Conservation (phyloP, 2,113 vertebrate genomes). For the Anarrhichthys ocellatus region DNA sequence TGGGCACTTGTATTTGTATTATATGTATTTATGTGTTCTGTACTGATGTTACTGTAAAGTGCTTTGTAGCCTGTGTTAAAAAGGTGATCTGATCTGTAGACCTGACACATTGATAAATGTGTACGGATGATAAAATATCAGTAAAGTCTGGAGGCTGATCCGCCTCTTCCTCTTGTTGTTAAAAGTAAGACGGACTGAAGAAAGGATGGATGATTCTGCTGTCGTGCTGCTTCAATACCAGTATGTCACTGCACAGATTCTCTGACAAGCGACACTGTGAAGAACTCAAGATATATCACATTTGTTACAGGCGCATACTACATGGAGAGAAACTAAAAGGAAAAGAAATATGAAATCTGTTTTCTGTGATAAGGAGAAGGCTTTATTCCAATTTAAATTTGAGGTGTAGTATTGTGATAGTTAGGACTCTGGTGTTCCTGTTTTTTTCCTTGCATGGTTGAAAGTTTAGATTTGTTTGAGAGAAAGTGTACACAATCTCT, state of each 20-base stretch:
- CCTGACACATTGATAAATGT: constrained; percentile 1
- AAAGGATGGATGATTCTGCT: neutral
- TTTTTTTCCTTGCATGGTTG: too few relatives aligned
- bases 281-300: neutral
- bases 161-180: neutral
- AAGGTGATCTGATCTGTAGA: neutral
- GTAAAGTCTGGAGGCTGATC: neutral
- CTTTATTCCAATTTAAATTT: neutral
- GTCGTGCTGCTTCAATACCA: constrained; percentile 2
- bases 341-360: neutral
- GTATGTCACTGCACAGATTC: neutral
- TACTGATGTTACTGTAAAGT: too few relatives aligned
- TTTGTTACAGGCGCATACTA: neutral
- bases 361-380: neutral
- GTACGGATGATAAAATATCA: neutral
- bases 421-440: neutral
- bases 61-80: too few relatives aligned
- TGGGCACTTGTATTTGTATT: too few relatives aligned
- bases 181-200: neutral
- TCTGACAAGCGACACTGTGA: neutral
- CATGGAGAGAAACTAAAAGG: neutral
- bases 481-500: too few relatives aligned
- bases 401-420: neutral
- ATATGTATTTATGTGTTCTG: too few relatives aligned
- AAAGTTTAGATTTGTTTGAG: too few relatives aligned